Evolutionary conservation across 2,113 vertebrate genomes (phyloP).

Genomic region (Platysteira castanea): DNA sequence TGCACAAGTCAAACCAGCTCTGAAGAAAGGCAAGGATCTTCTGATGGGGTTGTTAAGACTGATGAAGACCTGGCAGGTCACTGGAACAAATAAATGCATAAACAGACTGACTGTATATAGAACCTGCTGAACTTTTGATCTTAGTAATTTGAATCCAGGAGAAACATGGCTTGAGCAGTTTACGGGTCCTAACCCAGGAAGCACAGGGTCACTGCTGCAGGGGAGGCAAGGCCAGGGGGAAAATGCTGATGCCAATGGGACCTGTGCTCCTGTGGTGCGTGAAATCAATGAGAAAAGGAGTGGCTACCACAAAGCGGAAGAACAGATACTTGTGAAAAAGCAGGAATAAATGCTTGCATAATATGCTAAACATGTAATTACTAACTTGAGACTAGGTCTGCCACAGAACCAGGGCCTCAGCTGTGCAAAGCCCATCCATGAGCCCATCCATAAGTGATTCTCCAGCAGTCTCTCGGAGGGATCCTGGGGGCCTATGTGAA

Average conservation of each 20-base stretch:
- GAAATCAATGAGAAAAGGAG: background rate
- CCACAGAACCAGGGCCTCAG: background rate
- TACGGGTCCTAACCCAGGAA: background rate
- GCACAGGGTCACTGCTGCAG: background rate
- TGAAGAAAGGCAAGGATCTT: background rate
- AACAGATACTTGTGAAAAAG: background rate
- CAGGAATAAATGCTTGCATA: background rate
- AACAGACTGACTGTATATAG: background rate
- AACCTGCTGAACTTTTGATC: background rate
- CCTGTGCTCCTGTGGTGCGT: fast-evolving
- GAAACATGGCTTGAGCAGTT: background rate
- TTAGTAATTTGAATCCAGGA: background rate
- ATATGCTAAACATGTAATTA: background rate
- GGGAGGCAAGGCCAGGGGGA: background rate
- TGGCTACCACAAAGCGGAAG: background rate
- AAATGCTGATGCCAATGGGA: background rate
- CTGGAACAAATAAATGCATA: background rate
- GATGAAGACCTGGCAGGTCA: background rate
- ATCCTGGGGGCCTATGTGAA: background rate
- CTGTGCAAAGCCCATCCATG: background rate
- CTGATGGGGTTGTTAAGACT: background rate
- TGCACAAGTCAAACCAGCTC: background rate
- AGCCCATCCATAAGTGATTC: fast-evolving
- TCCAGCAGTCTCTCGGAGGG: background rate
- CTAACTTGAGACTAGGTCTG: background rate